Evolutionary conservation across 2,113 vertebrate genomes (phyloP).

Genomic region (Ophthalmolycus amberensis): DNA sequence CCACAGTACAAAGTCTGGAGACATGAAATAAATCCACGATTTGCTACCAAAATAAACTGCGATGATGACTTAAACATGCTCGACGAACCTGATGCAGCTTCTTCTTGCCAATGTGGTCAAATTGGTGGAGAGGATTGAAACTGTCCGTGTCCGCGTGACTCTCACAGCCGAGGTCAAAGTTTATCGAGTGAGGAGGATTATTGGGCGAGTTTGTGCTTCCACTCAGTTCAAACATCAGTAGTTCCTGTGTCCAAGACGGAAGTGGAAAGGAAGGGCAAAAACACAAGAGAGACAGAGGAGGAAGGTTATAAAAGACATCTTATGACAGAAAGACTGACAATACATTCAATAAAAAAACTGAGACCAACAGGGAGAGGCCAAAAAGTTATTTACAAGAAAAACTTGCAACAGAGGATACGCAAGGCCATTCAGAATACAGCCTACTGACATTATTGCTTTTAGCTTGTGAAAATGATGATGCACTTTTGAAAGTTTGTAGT

Average conservation of each 20-base stretch:
- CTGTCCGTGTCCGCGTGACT: conserved; percentile 47
- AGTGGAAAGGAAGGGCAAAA: conserved; percentile 3
- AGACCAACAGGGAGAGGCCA: conserved; percentile 17
- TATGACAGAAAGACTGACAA: conserved; percentile 23
- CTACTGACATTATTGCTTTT: conserved; percentile 8
- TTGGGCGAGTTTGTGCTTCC: conserved; percentile 63
- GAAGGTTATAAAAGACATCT: neutral
- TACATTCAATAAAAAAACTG: conserved; percentile 1
- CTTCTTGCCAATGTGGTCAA: conserved; percentile 83
- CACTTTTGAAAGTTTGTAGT: neutral
- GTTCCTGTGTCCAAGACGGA: conserved; percentile 79
- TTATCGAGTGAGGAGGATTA: conserved; percentile 61
- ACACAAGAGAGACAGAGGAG: neutral
- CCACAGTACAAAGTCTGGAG: conserved; percentile 23
- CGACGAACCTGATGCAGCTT: conserved; percentile 90
- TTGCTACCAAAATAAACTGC: neutral
- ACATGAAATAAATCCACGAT: neutral
- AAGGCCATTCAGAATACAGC: neutral
- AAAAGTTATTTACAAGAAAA: conserved; percentile 19
- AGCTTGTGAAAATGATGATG: conserved; percentile 3
- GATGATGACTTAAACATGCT: neutral
- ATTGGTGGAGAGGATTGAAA: conserved; percentile 90
- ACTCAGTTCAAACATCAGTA: conserved; percentile 86
- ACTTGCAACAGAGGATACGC: neutral
- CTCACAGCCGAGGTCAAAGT: conserved; percentile 67